Evolutionary conservation across 92 coral and sea anemone genomes (phyloP).

Genomic region (Epizoanthus scotinus): DNA sequence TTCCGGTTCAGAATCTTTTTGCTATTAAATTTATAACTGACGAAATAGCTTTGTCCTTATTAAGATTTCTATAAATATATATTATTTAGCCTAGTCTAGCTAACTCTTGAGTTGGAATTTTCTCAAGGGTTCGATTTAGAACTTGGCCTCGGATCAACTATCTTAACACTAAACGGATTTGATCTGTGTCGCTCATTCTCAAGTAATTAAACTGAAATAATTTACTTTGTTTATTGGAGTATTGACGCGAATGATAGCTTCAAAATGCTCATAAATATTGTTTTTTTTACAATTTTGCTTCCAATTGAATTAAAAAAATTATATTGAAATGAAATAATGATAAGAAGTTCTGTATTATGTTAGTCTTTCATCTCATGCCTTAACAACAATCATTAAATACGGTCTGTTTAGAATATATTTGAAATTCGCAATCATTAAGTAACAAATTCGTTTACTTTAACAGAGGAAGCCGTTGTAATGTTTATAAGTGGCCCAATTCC

Average conservation of each 20-base stretch:
- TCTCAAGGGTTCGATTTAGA: no score
- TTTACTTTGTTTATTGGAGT: not conserved
- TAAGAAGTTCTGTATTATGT: not conserved
- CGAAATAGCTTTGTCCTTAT: not conserved
- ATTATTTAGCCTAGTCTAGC: not conserved
- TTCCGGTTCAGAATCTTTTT: not conserved
- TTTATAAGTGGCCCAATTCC: no score
- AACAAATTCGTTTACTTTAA: no score
- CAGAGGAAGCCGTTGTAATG: no score
- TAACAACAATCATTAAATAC: not conserved
- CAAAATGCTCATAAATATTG: not conserved
- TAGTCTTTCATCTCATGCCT: not conserved
- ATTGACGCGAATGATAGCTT: not conserved
- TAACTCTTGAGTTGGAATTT: no score
- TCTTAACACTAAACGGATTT: no score
- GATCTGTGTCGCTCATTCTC: not conserved
- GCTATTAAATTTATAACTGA: not conserved
- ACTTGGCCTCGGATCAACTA: no score
- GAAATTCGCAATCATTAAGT: not conserved
- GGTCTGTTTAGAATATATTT: not conserved
- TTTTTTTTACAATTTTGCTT: not conserved
- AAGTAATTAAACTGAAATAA: not conserved
- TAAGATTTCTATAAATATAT: not conserved
- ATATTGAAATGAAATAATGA: not conserved
- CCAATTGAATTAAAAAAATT: not conserved